These are phyloP conservation scores for Aldabrachelys gigantea DNA, from an alignment of 2,113 vertebrate species.

Conservation along the genomic window DNA sequence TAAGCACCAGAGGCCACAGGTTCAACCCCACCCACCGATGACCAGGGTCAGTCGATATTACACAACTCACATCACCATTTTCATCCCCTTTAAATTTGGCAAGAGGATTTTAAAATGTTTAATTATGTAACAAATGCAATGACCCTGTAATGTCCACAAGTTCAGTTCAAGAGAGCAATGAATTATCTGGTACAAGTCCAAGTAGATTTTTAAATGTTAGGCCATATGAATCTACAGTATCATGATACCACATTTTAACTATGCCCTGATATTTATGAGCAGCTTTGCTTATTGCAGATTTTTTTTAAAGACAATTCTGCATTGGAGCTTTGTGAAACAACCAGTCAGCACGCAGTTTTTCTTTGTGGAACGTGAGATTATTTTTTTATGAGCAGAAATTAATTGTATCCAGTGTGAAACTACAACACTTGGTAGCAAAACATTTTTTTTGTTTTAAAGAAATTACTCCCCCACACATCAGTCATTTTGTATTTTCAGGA, in stretches of 20 bases:
- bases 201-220: neutral
- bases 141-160: rapidly evolving
- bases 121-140: neutral
- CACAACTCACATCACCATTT: rapidly evolving
- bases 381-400: neutral
- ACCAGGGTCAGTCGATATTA: too few species aligned
- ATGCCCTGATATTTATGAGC: neutral
- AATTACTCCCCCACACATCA: neutral
- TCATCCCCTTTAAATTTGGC: rapidly evolving
- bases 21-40: too few species aligned
- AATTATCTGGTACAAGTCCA: rapidly evolving
- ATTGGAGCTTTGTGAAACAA: neutral
- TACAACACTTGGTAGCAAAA: neutral
- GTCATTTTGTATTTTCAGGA: neutral
- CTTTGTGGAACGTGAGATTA: neutral
- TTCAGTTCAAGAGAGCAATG: neutral
- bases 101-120: neutral
- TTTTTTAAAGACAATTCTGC: neutral
- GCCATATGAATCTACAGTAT: neutral
- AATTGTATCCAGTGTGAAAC: neutral
- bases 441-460: neutral
- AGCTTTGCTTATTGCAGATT: neutral
- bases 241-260: neutral
- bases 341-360: neutral
- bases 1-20: too few species aligned